phyloP scores from a whole-genome alignment of 1,140 invertebrate species.

The Muscidifurax raptorellus region DNA sequence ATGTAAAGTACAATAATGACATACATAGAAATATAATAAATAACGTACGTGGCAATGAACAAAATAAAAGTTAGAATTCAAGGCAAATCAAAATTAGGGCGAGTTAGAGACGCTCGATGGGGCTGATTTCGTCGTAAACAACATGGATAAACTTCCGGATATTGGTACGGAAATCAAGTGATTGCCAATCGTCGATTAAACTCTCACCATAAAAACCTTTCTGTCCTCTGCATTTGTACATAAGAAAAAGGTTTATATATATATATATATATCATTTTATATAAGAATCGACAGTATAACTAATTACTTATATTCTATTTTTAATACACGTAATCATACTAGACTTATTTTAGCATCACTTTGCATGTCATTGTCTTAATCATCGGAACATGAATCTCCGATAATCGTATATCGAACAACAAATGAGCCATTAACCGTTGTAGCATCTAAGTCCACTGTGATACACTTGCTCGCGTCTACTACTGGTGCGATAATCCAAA shows the following conservation, averaged over 20 bases:
- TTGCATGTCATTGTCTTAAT: too few relatives aligned
- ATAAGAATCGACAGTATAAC: too few relatives aligned
- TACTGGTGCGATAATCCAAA: slow-evolving; percentile 15
- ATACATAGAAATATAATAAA: not conserved
- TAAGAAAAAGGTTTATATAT: too few relatives aligned
- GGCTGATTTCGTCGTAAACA: not conserved
- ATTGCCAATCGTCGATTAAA: not conserved
- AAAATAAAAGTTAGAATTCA: not conserved
- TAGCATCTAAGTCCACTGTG: too few relatives aligned
- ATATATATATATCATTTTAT: too few relatives aligned
- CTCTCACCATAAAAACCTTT: not conserved
- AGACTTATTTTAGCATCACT: too few relatives aligned
- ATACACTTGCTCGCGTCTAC: too few relatives aligned
- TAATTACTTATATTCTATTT: too few relatives aligned
- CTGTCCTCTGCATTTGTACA: too few relatives aligned
- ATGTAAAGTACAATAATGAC: not conserved
- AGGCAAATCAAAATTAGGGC: not conserved
- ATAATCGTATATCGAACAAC: not conserved
- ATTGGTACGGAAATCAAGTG: not conserved
- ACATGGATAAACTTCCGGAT: not conserved
- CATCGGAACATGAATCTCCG: not conserved
- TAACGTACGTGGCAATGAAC: not conserved
- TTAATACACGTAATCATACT: too few relatives aligned
- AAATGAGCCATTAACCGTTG: too few relatives aligned
- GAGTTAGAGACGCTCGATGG: not conserved